Percentiles rank a stretch among this genome's conserved stretches.
These are phyloP conservation scores for Halyomorpha halys DNA, from an alignment of 1,140 invertebrate species.

Conservation along the genomic window DNA sequence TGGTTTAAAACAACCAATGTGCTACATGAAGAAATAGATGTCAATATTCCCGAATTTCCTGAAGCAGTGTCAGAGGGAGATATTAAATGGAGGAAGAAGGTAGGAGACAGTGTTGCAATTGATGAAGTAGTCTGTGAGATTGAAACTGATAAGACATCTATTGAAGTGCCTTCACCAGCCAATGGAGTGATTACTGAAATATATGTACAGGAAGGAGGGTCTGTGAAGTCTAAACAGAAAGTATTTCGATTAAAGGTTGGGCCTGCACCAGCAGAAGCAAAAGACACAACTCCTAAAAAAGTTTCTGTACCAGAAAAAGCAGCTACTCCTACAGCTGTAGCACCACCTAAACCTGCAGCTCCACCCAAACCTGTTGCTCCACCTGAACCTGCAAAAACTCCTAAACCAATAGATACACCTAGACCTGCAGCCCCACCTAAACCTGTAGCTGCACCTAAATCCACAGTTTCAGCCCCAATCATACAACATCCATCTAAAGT, in stretches of 20 bases:
- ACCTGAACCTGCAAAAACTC: conserved; percentile 34
- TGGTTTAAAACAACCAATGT: too few species aligned
- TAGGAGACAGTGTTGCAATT: conserved; percentile 79
- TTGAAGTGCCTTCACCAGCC: conserved; percentile 77
- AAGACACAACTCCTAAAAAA: conserved; percentile 20
- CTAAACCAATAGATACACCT: conserved; percentile 26
- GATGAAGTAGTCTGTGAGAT: conserved; percentile 97
- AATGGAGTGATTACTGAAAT: conserved; percentile 77
- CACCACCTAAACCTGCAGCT: too few species aligned
- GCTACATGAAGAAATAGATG: conserved; percentile 7
- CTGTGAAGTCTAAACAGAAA: conserved; percentile 74
- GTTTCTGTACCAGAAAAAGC: too few species aligned
- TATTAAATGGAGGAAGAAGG: conserved; percentile 31
- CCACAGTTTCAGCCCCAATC: not conserved
- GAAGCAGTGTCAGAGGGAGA: conserved; percentile 19
- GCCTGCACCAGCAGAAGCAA: conserved; percentile 34
- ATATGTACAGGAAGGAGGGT: conserved; percentile 76
- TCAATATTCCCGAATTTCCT: conserved; percentile 13
- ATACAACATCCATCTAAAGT: not conserved
- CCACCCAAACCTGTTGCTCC: too few species aligned
- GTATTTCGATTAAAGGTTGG: conserved; percentile 65
- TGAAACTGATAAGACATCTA: conserved; percentile 96
- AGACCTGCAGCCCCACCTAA: too few species aligned
- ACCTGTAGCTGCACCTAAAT: not conserved
- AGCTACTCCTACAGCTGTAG: not conserved